Evolutionary conservation across 2,113 vertebrate genomes (phyloP), one percentile per base, ranked within the genome.

Genomic region (Periophthalmodon schlosseri): DNA sequence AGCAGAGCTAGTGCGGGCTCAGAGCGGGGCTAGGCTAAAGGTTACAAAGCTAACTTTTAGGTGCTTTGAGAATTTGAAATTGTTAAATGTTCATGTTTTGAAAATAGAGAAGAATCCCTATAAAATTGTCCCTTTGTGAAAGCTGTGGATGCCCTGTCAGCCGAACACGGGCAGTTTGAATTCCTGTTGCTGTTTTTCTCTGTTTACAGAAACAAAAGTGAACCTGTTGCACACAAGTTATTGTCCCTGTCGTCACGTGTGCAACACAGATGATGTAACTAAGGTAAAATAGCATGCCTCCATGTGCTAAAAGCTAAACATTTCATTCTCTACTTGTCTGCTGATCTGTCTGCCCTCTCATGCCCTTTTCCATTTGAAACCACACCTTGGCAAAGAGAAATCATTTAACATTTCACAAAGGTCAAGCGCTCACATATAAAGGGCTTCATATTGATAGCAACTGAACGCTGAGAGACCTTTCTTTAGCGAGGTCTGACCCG

Each of bases 341-440:
- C 56, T 56, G 76, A 88, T 88, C 79, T 69, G 73, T 49, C 1
- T 71, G 78, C 87, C 83, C 87, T 76, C 75, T 76, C 1, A 10
- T 80, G 80, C 73, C 81, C 80, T 89, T 91, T 88, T 85, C 72
- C 57, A 70, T 50, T 77, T 67, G 68, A 65, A 80, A 69, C 70
- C 73, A 73, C 80, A 84, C 56, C 66, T 85, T 68, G 69, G 73
- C 13, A 44, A 1, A 68, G 21, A 74, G 86, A 88, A 83, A 76
- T 85, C 76, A 78, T 90, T 90, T 90, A 91, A 92, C 90, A 93
- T 93, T 93, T 93, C 72, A 79, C 76, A 91, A 94, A 94, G 93
- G 92, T 92, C 91, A 93, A 63, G 76, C 39, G 73, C 72, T 72
- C 60, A 44, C n/a, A 74, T 88, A 87, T 83, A 88, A 88, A 92